Conservation (phyloP, 2,113 vertebrate species). For the Emydocephalus ijimae region DNA sequence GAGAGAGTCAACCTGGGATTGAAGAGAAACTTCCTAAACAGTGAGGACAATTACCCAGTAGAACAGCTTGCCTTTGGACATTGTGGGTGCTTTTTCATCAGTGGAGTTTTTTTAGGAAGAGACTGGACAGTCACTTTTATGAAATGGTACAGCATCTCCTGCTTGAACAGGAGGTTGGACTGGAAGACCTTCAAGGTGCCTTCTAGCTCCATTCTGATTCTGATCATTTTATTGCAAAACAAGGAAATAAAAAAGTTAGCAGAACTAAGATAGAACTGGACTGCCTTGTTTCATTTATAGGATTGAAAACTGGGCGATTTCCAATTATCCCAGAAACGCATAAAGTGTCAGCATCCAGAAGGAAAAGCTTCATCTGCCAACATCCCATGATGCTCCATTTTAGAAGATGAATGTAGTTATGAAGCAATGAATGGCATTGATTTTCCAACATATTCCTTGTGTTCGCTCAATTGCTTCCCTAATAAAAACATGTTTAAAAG, state of each 20-base stretch:
- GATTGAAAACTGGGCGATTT: background rate
- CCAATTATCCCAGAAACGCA: background rate
- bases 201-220: too few species aligned
- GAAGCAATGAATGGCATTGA: background rate
- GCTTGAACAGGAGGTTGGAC: too few species aligned
- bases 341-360: background rate
- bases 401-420: slow-evolving; percentile 2
- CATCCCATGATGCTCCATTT: background rate
- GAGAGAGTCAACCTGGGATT: too few species aligned
- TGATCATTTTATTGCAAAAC: background rate
- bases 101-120: too few species aligned
- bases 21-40: too few species aligned
- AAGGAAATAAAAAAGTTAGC: background rate
- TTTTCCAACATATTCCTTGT: background rate
- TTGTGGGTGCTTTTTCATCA: too few species aligned
- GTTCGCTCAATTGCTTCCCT: background rate
- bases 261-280: background rate
- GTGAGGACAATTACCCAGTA: too few species aligned
- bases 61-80: too few species aligned
- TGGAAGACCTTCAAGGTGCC: too few species aligned
- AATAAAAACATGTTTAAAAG: background rate
- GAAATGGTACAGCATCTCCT: too few species aligned
- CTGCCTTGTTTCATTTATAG: background rate
- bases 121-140: too few species aligned
- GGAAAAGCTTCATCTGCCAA: background rate